Percentiles rank a stretch among this genome's conserved stretches.
Evolutionary conservation across 2,888 invertebrate genomes (phyloP).

Genomic region (Epinotia demarniana): DNA sequence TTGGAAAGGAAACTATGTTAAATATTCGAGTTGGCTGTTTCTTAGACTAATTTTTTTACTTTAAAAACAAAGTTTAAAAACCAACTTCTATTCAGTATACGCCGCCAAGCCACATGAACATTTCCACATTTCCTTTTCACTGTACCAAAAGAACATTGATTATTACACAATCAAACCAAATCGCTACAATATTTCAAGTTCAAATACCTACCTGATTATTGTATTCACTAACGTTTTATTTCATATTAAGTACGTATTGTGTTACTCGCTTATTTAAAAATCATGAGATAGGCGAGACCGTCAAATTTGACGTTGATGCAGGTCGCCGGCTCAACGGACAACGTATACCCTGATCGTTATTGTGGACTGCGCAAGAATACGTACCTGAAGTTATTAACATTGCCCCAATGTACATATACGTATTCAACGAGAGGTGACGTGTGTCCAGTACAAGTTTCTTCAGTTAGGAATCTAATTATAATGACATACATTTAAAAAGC

Average conservation of each 20-base stretch:
- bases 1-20: too few species aligned
- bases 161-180: too few species aligned
- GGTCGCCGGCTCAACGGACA: constrained; percentile 37
- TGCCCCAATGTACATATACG: constrained; percentile 1
- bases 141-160: too few species aligned
- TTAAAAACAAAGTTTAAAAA: too few species aligned
- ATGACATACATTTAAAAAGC: too few species aligned
- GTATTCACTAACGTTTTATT: constrained; percentile 7
- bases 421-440: constrained; percentile 6
- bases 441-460: background rate
- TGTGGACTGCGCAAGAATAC: constrained; percentile 26
- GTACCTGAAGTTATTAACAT: constrained; percentile 24
- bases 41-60: too few species aligned
- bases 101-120: too few species aligned
- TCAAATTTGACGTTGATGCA: constrained; percentile 41
- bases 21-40: too few species aligned
- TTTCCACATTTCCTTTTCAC: too few species aligned
- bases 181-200: background rate
- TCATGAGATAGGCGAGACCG: constrained; percentile 32
- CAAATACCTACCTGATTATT: background rate
- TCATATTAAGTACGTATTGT: background rate
- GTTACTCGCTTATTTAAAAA: constrained; percentile 32
- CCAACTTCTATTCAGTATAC: too few species aligned
- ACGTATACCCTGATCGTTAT: constrained; percentile 36
- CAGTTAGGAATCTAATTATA: background rate